Conservation (phyloP, 2,113 vertebrate species). For the Tetrao urogallus region DNA sequence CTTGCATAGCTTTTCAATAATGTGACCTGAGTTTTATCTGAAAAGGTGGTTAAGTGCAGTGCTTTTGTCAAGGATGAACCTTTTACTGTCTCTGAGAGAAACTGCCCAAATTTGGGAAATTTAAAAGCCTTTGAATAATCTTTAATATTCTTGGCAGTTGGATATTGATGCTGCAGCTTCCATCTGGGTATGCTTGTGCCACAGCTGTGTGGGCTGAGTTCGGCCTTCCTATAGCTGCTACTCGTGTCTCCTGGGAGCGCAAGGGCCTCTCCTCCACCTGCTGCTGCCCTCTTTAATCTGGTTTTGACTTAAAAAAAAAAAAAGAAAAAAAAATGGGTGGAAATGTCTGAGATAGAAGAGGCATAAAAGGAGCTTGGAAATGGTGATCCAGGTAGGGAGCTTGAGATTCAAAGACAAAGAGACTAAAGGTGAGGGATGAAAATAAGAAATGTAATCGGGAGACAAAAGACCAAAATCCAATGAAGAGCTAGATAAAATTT, state of each 20-base stretch:
- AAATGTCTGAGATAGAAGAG: neutral
- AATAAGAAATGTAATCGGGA: neutral
- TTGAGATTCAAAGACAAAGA: neutral
- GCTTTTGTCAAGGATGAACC: neutral
- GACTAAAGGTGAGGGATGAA: neutral
- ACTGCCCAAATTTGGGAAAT: neutral
- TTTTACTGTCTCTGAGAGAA: neutral
- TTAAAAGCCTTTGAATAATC: neutral
- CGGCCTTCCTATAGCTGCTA: neutral
- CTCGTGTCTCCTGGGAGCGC: neutral
- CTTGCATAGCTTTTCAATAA: neutral
- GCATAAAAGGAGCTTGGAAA: neutral
- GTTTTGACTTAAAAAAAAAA: neutral
- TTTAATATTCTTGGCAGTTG: fast-evolving
- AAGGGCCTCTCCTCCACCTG: neutral
- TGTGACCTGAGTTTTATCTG: neutral
- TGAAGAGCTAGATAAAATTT: neutral
- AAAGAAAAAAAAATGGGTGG: neutral
- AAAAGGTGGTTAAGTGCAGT: neutral
- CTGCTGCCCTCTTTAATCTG: neutral
- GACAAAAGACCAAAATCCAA: neutral
- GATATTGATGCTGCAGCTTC: fast-evolving
- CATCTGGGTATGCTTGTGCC: neutral
- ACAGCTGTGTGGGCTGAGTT: neutral
- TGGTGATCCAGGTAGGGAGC: neutral